phyloP scores from a whole-genome alignment of 2,797 vertebrate species.

The Distichodus sexfasciatus region DNA sequence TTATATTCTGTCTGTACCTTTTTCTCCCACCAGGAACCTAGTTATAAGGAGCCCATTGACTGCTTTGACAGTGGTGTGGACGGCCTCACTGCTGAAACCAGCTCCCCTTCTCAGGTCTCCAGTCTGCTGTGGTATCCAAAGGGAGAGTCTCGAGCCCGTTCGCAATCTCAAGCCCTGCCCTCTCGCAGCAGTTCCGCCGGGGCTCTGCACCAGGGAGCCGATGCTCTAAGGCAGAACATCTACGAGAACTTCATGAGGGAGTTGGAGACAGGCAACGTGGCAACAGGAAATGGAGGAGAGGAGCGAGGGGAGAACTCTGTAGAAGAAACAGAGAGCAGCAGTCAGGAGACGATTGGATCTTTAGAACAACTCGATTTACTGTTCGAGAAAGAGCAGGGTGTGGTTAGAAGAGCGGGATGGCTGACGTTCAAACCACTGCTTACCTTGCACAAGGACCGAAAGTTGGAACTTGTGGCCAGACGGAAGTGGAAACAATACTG shows the following conservation, averaged over 20 bases:
- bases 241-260: slow-evolving; percentile 93
- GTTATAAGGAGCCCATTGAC: slow-evolving; percentile 83
- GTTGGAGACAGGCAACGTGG: slow-evolving; percentile 69
- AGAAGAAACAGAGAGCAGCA: slow-evolving; percentile 69
- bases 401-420: slow-evolving; percentile 90
- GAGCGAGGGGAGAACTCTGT: slow-evolving; percentile 31
- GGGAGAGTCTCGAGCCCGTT: slow-evolving; percentile 30
- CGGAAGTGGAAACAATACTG: slow-evolving; percentile 90
- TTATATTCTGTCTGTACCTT: not conserved
- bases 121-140: slow-evolving; percentile 78
- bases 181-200: slow-evolving; percentile 62
- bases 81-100: slow-evolving; percentile 78
- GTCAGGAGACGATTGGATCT: slow-evolving; percentile 74
- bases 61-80: slow-evolving; percentile 88
- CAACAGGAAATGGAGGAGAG: slow-evolving; percentile 62
- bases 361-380: slow-evolving; percentile 83
- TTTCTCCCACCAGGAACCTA: slow-evolving; percentile 77
- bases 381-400: slow-evolving; percentile 87
- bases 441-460: slow-evolving; percentile 85
- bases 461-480: slow-evolving; percentile 83
- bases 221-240: slow-evolving; percentile 78
- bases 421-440: slow-evolving; percentile 90
- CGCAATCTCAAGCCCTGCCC: slow-evolving; percentile 63
- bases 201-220: slow-evolving; percentile 52
- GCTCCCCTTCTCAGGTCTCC: slow-evolving; percentile 78